Conservation (phyloP, 2,888 invertebrate genomes). For the Zaprionus bogoriensis region DNA sequence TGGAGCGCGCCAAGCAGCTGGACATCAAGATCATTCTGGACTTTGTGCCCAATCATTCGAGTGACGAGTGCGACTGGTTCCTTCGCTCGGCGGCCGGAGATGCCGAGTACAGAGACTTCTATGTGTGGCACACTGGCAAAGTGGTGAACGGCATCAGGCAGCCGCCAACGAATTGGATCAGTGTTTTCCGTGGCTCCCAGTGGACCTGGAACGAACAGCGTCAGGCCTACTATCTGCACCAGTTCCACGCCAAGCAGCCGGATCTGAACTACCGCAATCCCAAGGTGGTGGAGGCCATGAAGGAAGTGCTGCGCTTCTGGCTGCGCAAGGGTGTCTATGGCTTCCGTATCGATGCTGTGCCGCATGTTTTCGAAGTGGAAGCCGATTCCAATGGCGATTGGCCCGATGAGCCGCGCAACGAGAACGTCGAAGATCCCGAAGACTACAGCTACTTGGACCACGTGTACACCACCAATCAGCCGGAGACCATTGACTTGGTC, state of each 20-base stretch:
- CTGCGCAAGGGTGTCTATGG: slow-evolving; percentile 91
- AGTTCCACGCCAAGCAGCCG: slow-evolving; percentile 86
- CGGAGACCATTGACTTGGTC: slow-evolving; percentile 85
- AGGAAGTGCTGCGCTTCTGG: slow-evolving; percentile 89
- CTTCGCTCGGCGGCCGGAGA: slow-evolving; percentile 86
- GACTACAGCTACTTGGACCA: slow-evolving; percentile 85
- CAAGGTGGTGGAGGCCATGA: slow-evolving; percentile 83
- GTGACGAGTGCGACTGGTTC: slow-evolving; percentile 93
- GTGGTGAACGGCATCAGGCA: slow-evolving; percentile 73
- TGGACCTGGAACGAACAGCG: slow-evolving; percentile 86
- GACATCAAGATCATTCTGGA: slow-evolving; percentile 83
- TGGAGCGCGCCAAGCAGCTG: slow-evolving; percentile 84
- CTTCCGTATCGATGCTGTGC: slow-evolving; percentile 88
- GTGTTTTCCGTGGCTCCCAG: slow-evolving; percentile 84
- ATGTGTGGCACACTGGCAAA: slow-evolving; percentile 87
- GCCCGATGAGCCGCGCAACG: slow-evolving; percentile 84
- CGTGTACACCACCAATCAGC: slow-evolving; percentile 85
- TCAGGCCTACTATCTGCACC: slow-evolving; percentile 86
- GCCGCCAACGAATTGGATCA: slow-evolving; percentile 84
- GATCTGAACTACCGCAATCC: slow-evolving; percentile 87
- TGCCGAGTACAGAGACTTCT: slow-evolving; percentile 88
- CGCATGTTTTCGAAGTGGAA: slow-evolving; percentile 79
- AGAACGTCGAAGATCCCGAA: slow-evolving; percentile 82
- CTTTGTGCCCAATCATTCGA: slow-evolving; percentile 86
- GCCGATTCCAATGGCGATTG: slow-evolving; percentile 74